These are phyloP conservation scores for Pseudachorutes palmiensis DNA, from an alignment of 1,140 invertebrate genomes.

Conservation along the genomic window DNA sequence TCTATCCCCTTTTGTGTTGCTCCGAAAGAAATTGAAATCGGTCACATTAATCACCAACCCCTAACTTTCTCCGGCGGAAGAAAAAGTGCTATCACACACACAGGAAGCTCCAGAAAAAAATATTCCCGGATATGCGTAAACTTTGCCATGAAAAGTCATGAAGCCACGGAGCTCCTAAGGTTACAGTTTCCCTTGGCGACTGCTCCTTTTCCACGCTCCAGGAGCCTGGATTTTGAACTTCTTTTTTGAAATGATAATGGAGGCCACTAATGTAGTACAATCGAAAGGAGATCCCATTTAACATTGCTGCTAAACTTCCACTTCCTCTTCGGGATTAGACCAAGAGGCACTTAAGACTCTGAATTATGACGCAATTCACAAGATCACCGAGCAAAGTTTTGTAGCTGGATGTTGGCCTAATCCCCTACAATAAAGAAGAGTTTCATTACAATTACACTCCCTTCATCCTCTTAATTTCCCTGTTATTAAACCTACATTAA, in stretches of 20 bases:
- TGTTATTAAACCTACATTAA: too few relatives aligned
- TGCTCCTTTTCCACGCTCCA: too few relatives aligned
- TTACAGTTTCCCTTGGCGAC: too few relatives aligned
- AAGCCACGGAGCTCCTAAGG: neutral
- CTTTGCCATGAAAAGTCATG: neutral
- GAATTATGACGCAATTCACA: conserved; percentile 8
- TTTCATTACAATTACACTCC: too few relatives aligned
- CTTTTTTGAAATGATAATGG: neutral
- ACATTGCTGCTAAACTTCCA: neutral
- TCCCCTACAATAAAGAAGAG: too few relatives aligned
- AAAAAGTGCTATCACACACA: neutral
- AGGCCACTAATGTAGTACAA: neutral
- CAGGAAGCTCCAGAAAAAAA: neutral
- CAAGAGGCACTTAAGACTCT: neutral
- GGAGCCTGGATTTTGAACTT: too few relatives aligned
- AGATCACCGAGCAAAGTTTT: neutral
- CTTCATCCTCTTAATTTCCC: too few relatives aligned
- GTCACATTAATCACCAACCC: conserved; percentile 8
- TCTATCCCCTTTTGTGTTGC: too few relatives aligned
- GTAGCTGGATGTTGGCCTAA: too few relatives aligned
- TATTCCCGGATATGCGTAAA: neutral
- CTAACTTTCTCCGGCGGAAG: neutral
- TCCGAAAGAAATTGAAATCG: conserved; percentile 1
- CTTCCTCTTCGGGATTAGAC: neutral
- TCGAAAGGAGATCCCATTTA: neutral